Evolutionary conservation across 2,888 invertebrate species (phyloP).

Genomic region (Tineola bisselliella): DNA sequence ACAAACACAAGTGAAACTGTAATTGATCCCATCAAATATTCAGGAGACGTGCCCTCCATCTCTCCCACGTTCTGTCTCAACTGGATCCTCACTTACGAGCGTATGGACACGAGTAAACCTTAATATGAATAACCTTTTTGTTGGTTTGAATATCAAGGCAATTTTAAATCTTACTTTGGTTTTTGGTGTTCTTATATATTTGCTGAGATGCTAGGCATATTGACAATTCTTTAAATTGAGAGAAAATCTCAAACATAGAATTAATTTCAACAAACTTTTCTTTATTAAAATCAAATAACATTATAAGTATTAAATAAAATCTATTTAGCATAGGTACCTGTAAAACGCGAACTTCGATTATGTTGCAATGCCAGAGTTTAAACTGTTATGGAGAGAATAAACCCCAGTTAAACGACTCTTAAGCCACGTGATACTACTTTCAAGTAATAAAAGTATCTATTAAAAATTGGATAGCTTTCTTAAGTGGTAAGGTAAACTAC

Average conservation of each 20-base stretch:
- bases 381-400: not conserved
- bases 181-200: too few relatives aligned
- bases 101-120: not conserved
- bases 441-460: not conserved
- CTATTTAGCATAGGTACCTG: too few relatives aligned
- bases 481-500: not conserved
- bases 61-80: constrained; percentile 1
- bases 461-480: not conserved
- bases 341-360: not conserved
- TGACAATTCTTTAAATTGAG: too few relatives aligned
- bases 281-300: too few relatives aligned
- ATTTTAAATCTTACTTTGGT: too few relatives aligned
- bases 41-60: constrained; percentile 1
- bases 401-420: not conserved
- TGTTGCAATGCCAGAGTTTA: not conserved
- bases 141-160: not conserved
- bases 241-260: too few relatives aligned
- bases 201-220: too few relatives aligned
- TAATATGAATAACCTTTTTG: not conserved
- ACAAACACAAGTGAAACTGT: not conserved
- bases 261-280: too few relatives aligned
- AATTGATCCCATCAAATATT: constrained; percentile 5
- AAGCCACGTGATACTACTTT: not conserved
- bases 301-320: too few relatives aligned
- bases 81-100: not conserved